Evolutionary conservation across 1,140 invertebrate species (phyloP).

Genomic region (Temnothorax longispinosus): DNA sequence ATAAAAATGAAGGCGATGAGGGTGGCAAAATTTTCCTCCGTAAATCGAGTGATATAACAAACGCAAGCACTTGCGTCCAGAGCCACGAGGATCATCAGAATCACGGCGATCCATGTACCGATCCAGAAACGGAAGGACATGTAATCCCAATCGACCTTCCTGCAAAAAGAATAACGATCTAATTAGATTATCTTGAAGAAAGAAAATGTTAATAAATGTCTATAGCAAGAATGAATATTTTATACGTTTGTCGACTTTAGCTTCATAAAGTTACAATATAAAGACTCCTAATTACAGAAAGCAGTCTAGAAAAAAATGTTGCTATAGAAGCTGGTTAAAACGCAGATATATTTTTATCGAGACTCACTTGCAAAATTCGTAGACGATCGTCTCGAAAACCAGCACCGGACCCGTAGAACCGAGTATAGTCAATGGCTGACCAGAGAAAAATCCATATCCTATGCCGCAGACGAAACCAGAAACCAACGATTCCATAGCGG

Average conservation of each 20-base stretch:
- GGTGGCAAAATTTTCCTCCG: constrained; percentile 99
- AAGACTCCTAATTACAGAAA: neutral
- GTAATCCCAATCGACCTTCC: constrained; percentile 93
- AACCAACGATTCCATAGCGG: constrained; percentile 98
- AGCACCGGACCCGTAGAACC: constrained; percentile 99
- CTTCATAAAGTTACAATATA: neutral
- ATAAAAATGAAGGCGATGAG: constrained; percentile 99
- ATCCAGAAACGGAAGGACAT: constrained; percentile 98
- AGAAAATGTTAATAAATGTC: constrained; percentile 2
- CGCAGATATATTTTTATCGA: neutral
- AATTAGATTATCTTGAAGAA: constrained; percentile 34
- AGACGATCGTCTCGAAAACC: constrained; percentile 99
- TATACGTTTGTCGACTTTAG: neutral
- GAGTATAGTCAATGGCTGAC: constrained; percentile 98
- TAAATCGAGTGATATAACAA: constrained; percentile 99
- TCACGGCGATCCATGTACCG: constrained; percentile 96
- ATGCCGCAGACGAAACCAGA: constrained; percentile 98
- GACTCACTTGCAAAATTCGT: constrained; percentile 95
- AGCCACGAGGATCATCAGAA: constrained; percentile 95
- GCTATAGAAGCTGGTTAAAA: neutral
- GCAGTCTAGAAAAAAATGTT: neutral
- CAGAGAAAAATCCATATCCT: constrained; percentile 98
- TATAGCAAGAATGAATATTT: neutral
- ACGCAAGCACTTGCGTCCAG: constrained; percentile 98
- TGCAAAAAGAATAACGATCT: constrained; percentile 73